phyloP scores from a whole-genome alignment of 2,113 vertebrate genomes.

The Suncus etruscus region DNA sequence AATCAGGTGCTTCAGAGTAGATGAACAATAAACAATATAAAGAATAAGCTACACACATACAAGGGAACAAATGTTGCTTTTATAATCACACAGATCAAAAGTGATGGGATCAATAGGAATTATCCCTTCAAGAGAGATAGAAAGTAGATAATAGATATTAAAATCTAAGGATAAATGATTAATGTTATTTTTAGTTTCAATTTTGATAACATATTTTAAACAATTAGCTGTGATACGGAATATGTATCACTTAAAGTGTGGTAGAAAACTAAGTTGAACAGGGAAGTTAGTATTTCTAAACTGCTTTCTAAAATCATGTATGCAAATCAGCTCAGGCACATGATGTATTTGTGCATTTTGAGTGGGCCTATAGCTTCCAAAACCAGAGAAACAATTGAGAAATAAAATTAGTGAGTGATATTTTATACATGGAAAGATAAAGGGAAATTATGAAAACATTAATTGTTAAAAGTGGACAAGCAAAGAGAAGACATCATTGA shows the following conservation, averaged over 20 bases:
- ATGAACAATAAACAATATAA: background rate
- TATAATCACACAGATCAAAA: background rate
- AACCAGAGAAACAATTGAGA: background rate
- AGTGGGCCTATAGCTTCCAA: background rate
- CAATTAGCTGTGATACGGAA: slow-evolving; percentile 1
- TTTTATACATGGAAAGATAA: background rate
- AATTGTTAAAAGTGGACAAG: background rate
- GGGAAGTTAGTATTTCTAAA: background rate
- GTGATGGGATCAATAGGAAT: background rate
- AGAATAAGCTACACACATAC: background rate
- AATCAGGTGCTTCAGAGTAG: background rate
- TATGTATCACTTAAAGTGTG: slow-evolving; percentile 38
- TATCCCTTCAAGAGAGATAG: background rate
- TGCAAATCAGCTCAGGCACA: slow-evolving; percentile 22
- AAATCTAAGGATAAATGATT: slow-evolving; percentile 36
- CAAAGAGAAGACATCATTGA: background rate
- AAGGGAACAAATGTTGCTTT: background rate
- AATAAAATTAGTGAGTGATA: background rate
- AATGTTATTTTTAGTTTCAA: slow-evolving; percentile 41
- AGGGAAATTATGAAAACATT: background rate
- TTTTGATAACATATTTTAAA: slow-evolving; percentile 61
- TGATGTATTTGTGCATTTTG: background rate
- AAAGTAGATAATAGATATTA: slow-evolving; percentile 19
- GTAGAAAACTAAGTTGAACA: slow-evolving; percentile 20
- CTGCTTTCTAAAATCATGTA: background rate